A percentile compares a stretch with the other conserved stretches of the same genome.
These are phyloP conservation scores for Daktulosphaira vitifoliae DNA, from an alignment of 1,140 invertebrate species.

Conservation along the genomic window DNA sequence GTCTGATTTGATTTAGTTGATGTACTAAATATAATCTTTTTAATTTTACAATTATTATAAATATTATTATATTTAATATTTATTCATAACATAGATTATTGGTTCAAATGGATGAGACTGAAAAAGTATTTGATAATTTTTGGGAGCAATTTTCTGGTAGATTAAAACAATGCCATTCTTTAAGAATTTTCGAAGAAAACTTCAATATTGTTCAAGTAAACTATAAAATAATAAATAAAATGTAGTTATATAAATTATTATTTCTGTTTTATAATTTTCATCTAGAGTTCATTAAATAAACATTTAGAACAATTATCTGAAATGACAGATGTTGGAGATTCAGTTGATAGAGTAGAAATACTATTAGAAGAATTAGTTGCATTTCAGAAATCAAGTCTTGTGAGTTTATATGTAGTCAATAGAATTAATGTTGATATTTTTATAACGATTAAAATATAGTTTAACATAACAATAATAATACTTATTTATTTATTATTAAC, in stretches of 20 bases:
- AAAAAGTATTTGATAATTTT: slow-evolving; percentile 85
- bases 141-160: slow-evolving; percentile 83
- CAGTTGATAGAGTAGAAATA: slow-evolving; percentile 62
- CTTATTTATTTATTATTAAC: too few relatives aligned
- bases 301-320: slow-evolving; percentile 65
- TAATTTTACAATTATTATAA: too few relatives aligned
- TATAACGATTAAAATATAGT: too few relatives aligned
- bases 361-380: slow-evolving; percentile 65
- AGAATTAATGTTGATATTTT: too few relatives aligned
- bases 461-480: too few relatives aligned
- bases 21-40: too few relatives aligned
- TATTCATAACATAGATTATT: slow-evolving; percentile 45
- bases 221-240: neutral
- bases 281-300: slow-evolving; percentile 38
- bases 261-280: neutral
- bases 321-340: slow-evolving; percentile 81
- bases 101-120: slow-evolving; percentile 90
- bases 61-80: neutral
- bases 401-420: slow-evolving; percentile 46
- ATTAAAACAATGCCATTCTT: slow-evolving; percentile 76
- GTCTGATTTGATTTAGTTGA: too few relatives aligned
- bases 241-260: slow-evolving; percentile 6
- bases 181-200: slow-evolving; percentile 81
- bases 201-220: slow-evolving; percentile 67
- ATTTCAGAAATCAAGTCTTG: slow-evolving; percentile 67